Percentiles rank a stretch among this genome's conserved stretches.
phyloP scores from a whole-genome alignment of 1,140 invertebrate species.

The Parapsyche elsis region DNA sequence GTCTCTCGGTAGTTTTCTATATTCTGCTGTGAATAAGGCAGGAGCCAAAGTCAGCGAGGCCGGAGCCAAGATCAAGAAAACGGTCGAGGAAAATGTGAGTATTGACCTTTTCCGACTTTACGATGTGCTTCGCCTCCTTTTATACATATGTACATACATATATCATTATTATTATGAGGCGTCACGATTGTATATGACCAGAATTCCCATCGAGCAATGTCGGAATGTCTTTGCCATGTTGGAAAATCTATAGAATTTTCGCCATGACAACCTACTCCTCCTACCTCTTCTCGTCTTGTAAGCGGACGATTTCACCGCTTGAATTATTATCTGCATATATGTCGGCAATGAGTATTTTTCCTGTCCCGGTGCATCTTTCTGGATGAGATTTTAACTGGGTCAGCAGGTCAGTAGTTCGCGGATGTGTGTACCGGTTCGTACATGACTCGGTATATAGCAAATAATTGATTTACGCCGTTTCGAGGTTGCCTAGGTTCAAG shows the following conservation, averaged over 20 bases:
- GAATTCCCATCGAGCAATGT: background rate
- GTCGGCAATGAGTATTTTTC: no score
- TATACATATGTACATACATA: background rate
- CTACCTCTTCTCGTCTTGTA: no score
- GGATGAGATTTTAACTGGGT: slow-evolving; percentile 26
- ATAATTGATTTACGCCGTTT: slow-evolving; percentile 4
- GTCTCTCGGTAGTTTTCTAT: slow-evolving; percentile 91
- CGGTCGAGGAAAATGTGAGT: slow-evolving; percentile 95
- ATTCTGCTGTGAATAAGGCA: slow-evolving; percentile 90
- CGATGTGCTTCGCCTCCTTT: background rate
- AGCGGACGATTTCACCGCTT: no score
- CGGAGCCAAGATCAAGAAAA: slow-evolving; percentile 93
- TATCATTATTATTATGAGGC: background rate
- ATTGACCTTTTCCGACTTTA: slow-evolving; percentile 1
- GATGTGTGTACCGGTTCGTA: background rate
- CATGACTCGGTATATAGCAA: background rate
- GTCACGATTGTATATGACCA: background rate
- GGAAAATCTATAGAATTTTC: no score
- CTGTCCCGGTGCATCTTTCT: background rate
- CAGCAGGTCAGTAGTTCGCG: slow-evolving; percentile 20
- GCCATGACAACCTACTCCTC: no score
- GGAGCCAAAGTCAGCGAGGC: slow-evolving; percentile 93
- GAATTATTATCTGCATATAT: no score
- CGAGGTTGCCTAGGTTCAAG: background rate
- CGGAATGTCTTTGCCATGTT: no score